Evolutionary conservation across 2,797 vertebrate genomes (phyloP).

Genomic region (Euthynnus affinis): DNA sequence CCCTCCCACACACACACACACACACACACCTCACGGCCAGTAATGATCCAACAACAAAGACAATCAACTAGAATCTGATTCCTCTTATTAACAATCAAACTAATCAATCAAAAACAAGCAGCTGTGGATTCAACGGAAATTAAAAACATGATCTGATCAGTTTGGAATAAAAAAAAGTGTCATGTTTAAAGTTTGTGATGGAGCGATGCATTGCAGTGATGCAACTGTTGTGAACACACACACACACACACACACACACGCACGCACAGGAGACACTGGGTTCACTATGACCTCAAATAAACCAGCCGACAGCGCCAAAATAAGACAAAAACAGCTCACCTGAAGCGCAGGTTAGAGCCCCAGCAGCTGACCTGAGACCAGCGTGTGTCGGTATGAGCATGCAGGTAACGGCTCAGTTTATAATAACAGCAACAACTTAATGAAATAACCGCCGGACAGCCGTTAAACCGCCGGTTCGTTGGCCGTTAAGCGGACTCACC

Average conservation of each 20-base stretch:
- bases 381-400: not conserved
- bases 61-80: not conserved
- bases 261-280: slow-evolving; percentile 39
- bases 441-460: not conserved
- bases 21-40: not conserved
- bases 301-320: slow-evolving; percentile 40
- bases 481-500: slow-evolving; percentile 70
- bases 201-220: slow-evolving; percentile 38
- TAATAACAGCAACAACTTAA: not conserved
- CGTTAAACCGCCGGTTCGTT: not conserved
- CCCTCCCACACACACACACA: no score
- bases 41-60: slow-evolving; percentile 22
- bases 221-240: slow-evolving; percentile 42
- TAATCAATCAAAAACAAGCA: not conserved
- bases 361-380: not conserved
- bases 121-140: not conserved
- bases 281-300: slow-evolving; percentile 71
- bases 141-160: not conserved
- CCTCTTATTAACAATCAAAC: not conserved
- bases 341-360: not conserved
- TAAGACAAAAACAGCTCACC: not conserved
- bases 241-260: slow-evolving; percentile 22
- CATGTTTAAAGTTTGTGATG: slow-evolving; percentile 36
- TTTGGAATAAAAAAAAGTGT: not conserved
- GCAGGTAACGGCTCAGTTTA: not conserved